A percentile compares a stretch with the other conserved stretches of the same genome.
Conservation (phyloP, 2,888 invertebrate species). For the Aporophyla nigra region DNA sequence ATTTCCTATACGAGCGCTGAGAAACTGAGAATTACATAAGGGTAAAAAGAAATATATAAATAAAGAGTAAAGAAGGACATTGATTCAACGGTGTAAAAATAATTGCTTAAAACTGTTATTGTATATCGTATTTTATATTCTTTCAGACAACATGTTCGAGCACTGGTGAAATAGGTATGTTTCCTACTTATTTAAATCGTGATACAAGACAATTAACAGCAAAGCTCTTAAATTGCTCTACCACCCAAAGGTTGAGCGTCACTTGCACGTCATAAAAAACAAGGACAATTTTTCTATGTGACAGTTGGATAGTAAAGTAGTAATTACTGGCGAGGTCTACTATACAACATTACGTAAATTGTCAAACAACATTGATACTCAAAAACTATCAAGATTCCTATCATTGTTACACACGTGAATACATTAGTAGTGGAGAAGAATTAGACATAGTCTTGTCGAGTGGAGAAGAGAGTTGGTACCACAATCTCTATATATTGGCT, state of each 20-base stretch:
- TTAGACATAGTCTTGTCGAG: not conserved
- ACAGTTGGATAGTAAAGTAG: not conserved
- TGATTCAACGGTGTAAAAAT: conserved; percentile 12
- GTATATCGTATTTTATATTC: not conserved
- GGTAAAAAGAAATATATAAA: conserved; percentile 9
- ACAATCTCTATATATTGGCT: not conserved
- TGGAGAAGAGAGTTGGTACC: not conserved
- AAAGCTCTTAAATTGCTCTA: not conserved
- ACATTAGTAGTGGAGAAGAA: conserved; percentile 27
- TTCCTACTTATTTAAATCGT: not conserved
- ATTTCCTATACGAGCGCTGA: conserved; percentile 13
- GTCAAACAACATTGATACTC: not conserved
- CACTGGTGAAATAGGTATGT: not conserved
- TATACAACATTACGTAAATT: conserved; percentile 9
- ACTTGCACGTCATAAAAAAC: not conserved
- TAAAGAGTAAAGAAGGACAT: conserved; percentile 1
- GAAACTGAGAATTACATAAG: not conserved
- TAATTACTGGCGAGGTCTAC: too few relatives aligned
- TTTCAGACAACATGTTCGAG: conserved; percentile 26
- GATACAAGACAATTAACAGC: not conserved
- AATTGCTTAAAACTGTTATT: not conserved
- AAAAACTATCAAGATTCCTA: conserved; percentile 12
- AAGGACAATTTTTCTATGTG: not conserved
- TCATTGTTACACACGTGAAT: conserved; percentile 11
- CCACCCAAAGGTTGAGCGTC: not conserved